Evolutionary conservation across 1,140 invertebrate genomes (phyloP).

Genomic region (Drosophila erecta): DNA sequence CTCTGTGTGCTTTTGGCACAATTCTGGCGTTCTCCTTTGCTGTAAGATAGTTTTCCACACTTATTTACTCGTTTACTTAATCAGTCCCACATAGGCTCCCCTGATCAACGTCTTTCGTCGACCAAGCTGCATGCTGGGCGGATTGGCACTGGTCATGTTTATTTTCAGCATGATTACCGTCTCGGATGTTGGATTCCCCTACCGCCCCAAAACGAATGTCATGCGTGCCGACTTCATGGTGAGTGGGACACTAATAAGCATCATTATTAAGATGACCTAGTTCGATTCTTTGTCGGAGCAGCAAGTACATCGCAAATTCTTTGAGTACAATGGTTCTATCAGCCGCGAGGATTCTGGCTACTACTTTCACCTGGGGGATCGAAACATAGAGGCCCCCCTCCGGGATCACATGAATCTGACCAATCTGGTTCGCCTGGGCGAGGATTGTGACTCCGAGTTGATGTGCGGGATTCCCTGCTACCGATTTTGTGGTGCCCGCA

Average conservation of each 20-base stretch:
- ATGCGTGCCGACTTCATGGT: slow-evolving; percentile 89
- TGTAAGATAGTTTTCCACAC: slow-evolving; percentile 25
- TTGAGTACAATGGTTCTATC: slow-evolving; percentile 85
- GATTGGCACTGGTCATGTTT: slow-evolving; percentile 85
- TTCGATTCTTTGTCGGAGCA: slow-evolving; percentile 44
- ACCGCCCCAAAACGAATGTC: slow-evolving; percentile 88
- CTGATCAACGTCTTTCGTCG: slow-evolving; percentile 67
- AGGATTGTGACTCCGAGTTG: slow-evolving; percentile 86
- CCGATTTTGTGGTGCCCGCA: slow-evolving; percentile 32
- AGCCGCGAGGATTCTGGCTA: slow-evolving; percentile 87
- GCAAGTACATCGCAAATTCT: slow-evolving; percentile 87
- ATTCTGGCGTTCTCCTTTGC: slow-evolving; percentile 67
- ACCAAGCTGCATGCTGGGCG: slow-evolving; percentile 83
- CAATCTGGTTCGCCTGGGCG: slow-evolving; percentile 86
- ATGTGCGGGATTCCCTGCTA: slow-evolving; percentile 91
- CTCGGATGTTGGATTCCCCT: slow-evolving; percentile 91
- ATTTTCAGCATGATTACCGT: slow-evolving; percentile 85
- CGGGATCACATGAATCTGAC: slow-evolving; percentile 81
- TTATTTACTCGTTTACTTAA: neutral
- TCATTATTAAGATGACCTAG: neutral
- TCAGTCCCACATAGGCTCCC: slow-evolving; percentile 40
- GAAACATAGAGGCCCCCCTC: slow-evolving; percentile 88
- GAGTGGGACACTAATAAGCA: slow-evolving; percentile 42
- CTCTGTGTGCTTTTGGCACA: slow-evolving; percentile 84
- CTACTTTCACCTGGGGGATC: slow-evolving; percentile 90